Evolutionary conservation across 2,888 invertebrate genomes (phyloP), one percentile per base, ranked within the genome.

Genomic region (Epiperipatus broadwayi): DNA sequence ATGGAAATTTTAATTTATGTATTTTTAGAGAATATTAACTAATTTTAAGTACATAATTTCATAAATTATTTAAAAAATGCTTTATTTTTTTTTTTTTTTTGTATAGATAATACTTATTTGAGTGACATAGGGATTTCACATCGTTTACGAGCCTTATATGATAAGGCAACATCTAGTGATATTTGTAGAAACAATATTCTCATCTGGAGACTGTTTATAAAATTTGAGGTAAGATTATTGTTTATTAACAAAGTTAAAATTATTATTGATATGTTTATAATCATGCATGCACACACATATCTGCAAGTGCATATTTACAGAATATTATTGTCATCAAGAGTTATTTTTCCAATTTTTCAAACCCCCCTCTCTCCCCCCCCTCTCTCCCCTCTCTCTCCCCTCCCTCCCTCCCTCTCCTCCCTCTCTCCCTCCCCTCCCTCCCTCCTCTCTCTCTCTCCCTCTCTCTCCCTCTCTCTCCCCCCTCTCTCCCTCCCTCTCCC

Each of bases 191-290:
- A 56, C 44, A 57, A 55, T 41, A 52, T 58, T 10, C 44, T 59
- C 5, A 42, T 61, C 12, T 62, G 62, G 62, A 50, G 59, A 41
- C 46, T 59, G 14, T 61, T 56, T 43, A 40, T 60, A 8, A 47
- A 51, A 33, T 51, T 54, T 47, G 58, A 59, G 53, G 57, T 59
- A 44, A 46, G 40, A 36, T 35, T 2, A 8, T 3, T 29, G 3
- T 27, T 8, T 12, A 27, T 30, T 30, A 10, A n/a, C n/a, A n/a
- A n/a, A 8, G 8, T 3, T 5, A 30, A 18, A 19, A 3, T 3
- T 1, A 18, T 25, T 10, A 16, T 8, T 1, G 7, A 12, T 19
- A 34, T n/a, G 12, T 18, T 10, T 5, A 10, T 21, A 34, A 18
- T 10, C 7, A 10, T 5, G 8, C 8, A 34, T 21, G 12, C 5